Evolutionary conservation across 2,113 vertebrate genomes (phyloP).

Genomic region (Genyomyrus donnyi): DNA sequence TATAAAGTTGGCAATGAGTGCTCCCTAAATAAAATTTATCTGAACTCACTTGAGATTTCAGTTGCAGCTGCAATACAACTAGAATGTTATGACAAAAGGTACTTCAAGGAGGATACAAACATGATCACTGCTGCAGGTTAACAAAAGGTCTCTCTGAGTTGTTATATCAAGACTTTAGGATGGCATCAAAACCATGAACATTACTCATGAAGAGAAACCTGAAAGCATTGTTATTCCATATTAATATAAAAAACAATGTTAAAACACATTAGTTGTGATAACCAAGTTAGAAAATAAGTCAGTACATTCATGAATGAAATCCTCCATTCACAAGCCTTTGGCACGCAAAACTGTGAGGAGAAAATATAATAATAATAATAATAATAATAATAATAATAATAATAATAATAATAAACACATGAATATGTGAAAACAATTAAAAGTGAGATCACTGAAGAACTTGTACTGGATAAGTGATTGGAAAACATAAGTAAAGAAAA

Average conservation of each 20-base stretch:
- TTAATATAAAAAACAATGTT: background rate
- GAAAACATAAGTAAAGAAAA: background rate
- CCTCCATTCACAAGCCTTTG: background rate
- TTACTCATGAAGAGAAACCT: background rate
- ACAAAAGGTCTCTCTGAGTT: background rate
- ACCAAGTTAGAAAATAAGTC: background rate
- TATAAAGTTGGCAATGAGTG: background rate
- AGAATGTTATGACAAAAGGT: background rate
- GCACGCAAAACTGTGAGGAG: background rate
- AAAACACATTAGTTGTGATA: background rate
- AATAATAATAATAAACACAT: background rate
- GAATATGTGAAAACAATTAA: background rate
- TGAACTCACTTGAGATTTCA: background rate
- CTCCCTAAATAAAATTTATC: background rate
- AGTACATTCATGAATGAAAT: background rate
- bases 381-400: slow-evolving; percentile 2
- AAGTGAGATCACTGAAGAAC: background rate
- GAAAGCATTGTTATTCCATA: background rate
- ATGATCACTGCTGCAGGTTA: background rate
- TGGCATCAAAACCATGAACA: background rate
- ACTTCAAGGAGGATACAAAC: background rate
- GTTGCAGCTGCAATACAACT: background rate
- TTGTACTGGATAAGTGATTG: background rate
- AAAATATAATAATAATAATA: background rate
- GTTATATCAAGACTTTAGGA: background rate